These are phyloP conservation scores for Pangasius mekongensis DNA, from an alignment of 2,797 vertebrate species.

Conservation along the genomic window DNA sequence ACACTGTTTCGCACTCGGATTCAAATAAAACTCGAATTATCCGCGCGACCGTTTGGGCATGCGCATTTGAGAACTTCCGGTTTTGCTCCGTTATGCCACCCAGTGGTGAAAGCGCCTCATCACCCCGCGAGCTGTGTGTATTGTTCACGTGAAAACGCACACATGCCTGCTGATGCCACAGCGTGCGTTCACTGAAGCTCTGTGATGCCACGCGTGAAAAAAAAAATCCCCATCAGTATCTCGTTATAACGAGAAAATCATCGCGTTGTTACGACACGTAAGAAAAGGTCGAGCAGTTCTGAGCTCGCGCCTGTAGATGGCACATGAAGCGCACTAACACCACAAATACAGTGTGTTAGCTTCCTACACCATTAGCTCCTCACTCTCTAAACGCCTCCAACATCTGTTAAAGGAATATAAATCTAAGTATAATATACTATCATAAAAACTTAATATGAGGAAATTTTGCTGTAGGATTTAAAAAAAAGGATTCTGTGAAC, in stretches of 20 bases:
- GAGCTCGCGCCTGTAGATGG: neutral
- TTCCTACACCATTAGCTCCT: neutral
- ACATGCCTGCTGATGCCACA: neutral
- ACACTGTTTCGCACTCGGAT: slow-evolving; percentile 23
- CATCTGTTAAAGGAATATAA: too few relatives aligned
- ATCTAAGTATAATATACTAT: neutral
- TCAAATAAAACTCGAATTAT: slow-evolving; percentile 76
- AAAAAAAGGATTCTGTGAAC: neutral
- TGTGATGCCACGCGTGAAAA: neutral
- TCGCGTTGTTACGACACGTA: neutral
- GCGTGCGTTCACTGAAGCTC: neutral
- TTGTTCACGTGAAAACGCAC: neutral
- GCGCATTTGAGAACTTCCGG: slow-evolving; percentile 64
- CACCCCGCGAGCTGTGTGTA: neutral
- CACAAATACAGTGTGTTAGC: neutral
- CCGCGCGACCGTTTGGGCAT: slow-evolving; percentile 78
- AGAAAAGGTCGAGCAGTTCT: neutral
- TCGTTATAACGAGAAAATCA: neutral
- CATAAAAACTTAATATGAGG: neutral
- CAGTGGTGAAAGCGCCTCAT: neutral
- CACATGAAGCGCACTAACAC: neutral
- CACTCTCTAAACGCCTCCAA: neutral
- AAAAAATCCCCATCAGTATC: neutral
- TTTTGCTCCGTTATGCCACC: neutral
- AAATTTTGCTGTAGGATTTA: too few relatives aligned